Conservation (phyloP, 23 tunicate genomes). For the Halocynthia aurantium region DNA sequence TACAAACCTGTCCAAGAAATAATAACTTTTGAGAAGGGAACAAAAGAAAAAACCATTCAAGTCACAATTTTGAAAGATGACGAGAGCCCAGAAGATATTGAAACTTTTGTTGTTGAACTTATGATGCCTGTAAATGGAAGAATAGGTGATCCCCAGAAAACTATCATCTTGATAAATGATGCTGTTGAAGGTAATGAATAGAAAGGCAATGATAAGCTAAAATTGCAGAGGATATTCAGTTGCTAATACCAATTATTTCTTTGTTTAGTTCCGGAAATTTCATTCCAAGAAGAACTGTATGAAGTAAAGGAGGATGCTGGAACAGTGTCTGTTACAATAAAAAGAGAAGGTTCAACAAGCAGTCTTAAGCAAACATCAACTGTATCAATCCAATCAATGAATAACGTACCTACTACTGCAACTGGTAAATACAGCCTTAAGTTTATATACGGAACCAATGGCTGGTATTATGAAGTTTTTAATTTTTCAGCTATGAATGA, state of each 20-base stretch:
- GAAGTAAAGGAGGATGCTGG: not conserved
- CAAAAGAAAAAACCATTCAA: not conserved
- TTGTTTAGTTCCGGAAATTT: not conserved
- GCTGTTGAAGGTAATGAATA: not conserved
- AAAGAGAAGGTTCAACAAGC: not conserved
- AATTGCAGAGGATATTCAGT: no score
- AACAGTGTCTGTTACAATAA: not conserved
- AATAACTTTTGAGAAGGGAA: not conserved
- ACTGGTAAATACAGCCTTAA: no score
- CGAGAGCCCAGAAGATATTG: conserved; percentile 2
- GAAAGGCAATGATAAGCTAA: no score
- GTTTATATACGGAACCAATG: no score
- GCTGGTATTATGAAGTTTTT: not conserved
- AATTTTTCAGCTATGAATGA: not conserved
- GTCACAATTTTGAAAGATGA: conserved; percentile 5
- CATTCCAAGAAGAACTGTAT: not conserved
- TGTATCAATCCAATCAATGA: not conserved
- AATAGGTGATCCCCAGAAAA: not conserved
- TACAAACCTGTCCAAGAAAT: not conserved
- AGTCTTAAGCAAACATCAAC: not conserved
- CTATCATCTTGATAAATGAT: not conserved
- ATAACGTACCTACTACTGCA: no score
- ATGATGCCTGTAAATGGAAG: not conserved
- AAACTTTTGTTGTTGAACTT: not conserved
- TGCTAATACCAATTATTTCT: no score